Evolutionary conservation across 2,797 vertebrate species (phyloP).

Genomic region (Rhodeus uyekii): DNA sequence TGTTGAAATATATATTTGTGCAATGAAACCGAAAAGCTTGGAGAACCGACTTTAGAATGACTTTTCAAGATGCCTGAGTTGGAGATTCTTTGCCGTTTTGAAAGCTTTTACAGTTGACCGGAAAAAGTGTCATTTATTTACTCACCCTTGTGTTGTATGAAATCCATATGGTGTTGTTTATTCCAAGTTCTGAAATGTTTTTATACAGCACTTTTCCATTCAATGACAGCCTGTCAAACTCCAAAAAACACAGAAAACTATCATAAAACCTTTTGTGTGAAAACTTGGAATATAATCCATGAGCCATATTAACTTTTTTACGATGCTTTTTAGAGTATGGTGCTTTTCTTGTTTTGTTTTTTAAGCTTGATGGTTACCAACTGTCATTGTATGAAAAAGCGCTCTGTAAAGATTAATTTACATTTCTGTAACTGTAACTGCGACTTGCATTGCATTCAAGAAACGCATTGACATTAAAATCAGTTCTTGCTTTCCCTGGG

Average conservation of each 20-base stretch:
- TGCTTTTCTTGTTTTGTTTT: not conserved
- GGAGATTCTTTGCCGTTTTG: not conserved
- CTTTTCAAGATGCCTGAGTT: slow-evolving; percentile 13
- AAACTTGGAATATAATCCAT: not conserved
- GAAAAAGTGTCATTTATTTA: not conserved
- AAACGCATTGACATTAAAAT: too few relatives aligned
- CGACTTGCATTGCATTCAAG: too few relatives aligned
- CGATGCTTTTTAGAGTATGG: not conserved
- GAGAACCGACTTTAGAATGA: not conserved
- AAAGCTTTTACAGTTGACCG: not conserved
- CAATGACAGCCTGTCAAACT: not conserved
- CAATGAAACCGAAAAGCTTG: slow-evolving; percentile 1
- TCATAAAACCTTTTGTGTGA: not conserved
- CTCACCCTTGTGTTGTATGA: not conserved
- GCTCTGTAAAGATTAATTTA: not conserved
- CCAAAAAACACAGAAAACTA: not conserved
- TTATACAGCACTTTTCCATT: not conserved
- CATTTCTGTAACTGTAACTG: too few relatives aligned
- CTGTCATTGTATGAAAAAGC: not conserved
- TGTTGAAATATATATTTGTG: slow-evolving; percentile 24
- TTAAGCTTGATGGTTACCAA: not conserved
- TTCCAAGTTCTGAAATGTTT: not conserved
- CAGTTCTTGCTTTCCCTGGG: too few relatives aligned
- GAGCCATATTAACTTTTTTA: not conserved
- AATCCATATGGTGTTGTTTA: not conserved